Base-by-base conservation (phyloP, 1,140 invertebrate genomes). In the Trachymyrmex cornetzi region DNA sequence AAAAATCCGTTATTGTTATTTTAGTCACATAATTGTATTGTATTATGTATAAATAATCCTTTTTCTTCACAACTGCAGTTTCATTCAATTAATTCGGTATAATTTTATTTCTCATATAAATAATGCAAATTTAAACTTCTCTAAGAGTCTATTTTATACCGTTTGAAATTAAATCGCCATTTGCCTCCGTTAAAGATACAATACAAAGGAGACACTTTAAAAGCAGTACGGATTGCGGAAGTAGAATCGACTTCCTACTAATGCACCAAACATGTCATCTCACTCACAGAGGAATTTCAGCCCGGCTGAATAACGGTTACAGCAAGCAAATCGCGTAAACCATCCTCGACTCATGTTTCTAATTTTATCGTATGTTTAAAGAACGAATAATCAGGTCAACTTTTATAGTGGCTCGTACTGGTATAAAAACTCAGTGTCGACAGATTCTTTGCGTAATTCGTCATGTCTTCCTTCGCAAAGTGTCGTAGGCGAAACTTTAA, bases 401-500 rank as follows among this genome's bases (percentile, higher is more conserved):
- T 38, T 81, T 71, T 71, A 50, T 19, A 44, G 22, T 27, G 1
- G 30, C 30, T 44, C 85, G 44, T 66, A 38, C 6, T 9, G 34
- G 6, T 38, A 87, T 44, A 44, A 44, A 89, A 84, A 64, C 63
- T 67, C 63, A 64, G 80, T 61, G 80, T 63, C 77, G 50, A 38
- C 48, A 79, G 30, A 77, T 66, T 27, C 71, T 38, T 22, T 55
- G 34, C 16, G 38, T 24, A 16, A 16, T 7, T 16, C 66, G 6
- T 30, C 16, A 11, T 12, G 63, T 77, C 81, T 79, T 66, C 48
- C 53, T 79, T 74, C 55, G 27, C 27, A 0, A 55, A 66, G 44
- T 61, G 4, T 57, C n/a, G 11, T 22, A 12, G 19, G 34, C 24
- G 0, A 27, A 77, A 53, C 44, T 53, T 57, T 55, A 63, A 24